Evolutionary conservation across 1,140 invertebrate species (phyloP).

Genomic region (Acromyrmex echinatior): DNA sequence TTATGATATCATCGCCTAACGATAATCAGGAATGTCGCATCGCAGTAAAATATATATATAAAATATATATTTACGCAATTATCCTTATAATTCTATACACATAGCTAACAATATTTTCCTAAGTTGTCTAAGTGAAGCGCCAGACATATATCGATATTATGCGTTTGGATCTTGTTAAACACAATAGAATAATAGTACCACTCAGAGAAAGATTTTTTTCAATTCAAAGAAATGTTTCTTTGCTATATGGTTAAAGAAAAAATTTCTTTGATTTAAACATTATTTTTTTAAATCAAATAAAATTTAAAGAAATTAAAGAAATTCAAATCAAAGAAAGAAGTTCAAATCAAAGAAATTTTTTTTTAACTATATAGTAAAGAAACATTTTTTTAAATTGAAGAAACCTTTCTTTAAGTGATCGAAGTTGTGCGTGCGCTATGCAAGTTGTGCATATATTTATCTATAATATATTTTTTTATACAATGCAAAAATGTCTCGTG

Average conservation of each 20-base stretch:
- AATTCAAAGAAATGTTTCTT: too few species aligned
- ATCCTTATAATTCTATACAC: conserved; percentile 63
- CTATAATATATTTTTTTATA: conserved; percentile 59
- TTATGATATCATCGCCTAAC: conserved; percentile 57
- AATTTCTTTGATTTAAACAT: too few species aligned
- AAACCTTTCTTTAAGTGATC: too few species aligned
- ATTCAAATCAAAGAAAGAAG: too few species aligned
- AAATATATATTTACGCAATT: conserved; percentile 29
- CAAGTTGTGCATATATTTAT: conserved; percentile 44
- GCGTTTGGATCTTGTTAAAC: conserved; percentile 7
- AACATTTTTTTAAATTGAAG: too few species aligned
- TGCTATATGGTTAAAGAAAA: too few species aligned
- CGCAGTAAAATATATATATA: conserved; percentile 49
- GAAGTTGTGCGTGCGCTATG: neutral
- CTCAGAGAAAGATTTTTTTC: too few species aligned
- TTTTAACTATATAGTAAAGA: too few species aligned
- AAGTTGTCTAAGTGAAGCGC: conserved; percentile 50
- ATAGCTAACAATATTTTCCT: conserved; percentile 60
- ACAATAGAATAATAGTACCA: conserved; percentile 20
- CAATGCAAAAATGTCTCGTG: conserved; percentile 60
- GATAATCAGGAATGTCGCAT: conserved; percentile 40
- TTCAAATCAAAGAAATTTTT: too few species aligned
- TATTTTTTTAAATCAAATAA: too few species aligned
- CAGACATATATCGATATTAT: conserved; percentile 1
- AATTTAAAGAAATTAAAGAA: too few species aligned